phyloP scores from a whole-genome alignment of 2,797 vertebrate genomes.

The Percopsis omiscomaycus region DNA sequence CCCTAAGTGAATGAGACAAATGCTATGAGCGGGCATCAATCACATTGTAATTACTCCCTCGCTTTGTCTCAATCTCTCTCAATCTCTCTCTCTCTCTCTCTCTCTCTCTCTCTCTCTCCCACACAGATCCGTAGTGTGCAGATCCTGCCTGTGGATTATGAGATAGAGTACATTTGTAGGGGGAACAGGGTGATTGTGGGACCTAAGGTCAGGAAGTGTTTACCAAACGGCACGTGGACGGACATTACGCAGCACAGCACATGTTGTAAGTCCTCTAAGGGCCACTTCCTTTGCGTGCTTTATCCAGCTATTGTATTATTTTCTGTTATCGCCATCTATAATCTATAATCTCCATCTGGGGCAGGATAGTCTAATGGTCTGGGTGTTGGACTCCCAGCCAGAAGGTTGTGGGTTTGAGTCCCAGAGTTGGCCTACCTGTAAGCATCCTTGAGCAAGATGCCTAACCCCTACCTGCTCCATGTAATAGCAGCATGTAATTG shows the following conservation, averaged over 20 bases:
- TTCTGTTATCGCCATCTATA: background rate
- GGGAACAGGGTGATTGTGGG: conserved; percentile 88
- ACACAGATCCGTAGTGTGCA: conserved; percentile 87
- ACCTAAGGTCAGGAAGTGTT: conserved; percentile 92
- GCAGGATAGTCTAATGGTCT: no score
- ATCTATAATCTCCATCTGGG: no score
- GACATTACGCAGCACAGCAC: conserved; percentile 85
- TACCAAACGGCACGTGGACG: conserved; percentile 89
- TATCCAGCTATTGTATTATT: background rate
- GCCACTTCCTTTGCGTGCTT: background rate
- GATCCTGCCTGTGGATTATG: conserved; percentile 90
- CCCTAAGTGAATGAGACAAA: conserved; percentile 20
- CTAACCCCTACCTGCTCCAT: no score
- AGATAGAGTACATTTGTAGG: conserved; percentile 94
- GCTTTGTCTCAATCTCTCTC: conserved; percentile 2
- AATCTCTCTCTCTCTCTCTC: background rate
- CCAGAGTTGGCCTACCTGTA: no score
- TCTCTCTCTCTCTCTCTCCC: conserved; percentile 4
- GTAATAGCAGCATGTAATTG: no score
- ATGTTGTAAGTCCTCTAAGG: conserved; percentile 81
- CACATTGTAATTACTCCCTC: conserved; percentile 27
- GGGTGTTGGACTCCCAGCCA: no score
- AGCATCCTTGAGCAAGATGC: no score
- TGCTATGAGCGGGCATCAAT: conserved; percentile 36
- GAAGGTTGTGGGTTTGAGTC: no score